Percentiles rank a stretch among this genome's conserved stretches.
Evolutionary conservation across 2,797 vertebrate genomes (phyloP).

Genomic region (Trematomus bernacchii): DNA sequence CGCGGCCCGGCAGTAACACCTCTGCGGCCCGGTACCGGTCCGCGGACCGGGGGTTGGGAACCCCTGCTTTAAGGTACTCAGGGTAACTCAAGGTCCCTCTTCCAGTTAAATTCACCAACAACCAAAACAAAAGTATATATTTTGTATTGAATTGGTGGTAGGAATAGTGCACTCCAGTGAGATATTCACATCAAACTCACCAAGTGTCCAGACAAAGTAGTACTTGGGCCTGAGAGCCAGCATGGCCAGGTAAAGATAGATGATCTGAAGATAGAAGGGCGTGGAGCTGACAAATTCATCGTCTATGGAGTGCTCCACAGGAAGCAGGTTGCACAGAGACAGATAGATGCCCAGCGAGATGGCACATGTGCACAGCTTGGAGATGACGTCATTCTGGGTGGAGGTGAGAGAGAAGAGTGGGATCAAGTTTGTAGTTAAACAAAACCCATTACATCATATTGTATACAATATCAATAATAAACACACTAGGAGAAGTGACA

Average conservation of each 20-base stretch:
- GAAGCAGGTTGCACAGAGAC: slow-evolving; percentile 89
- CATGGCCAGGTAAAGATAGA: slow-evolving; percentile 95
- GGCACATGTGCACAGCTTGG: slow-evolving; percentile 93
- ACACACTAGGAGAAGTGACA: neutral
- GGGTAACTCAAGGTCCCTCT: neutral
- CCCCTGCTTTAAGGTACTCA: neutral
- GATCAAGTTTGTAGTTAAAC: slow-evolving; percentile 1
- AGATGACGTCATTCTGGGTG: slow-evolving; percentile 89
- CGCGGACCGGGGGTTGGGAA: no score
- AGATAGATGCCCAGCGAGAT: slow-evolving; percentile 92
- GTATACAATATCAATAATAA: slow-evolving; percentile 3
- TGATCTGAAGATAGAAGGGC: slow-evolving; percentile 88
- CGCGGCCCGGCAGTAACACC: no score
- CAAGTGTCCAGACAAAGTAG: slow-evolving; percentile 98
- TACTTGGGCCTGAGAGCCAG: slow-evolving; percentile 97
- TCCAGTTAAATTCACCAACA: no score
- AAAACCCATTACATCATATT: neutral
- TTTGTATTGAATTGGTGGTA: neutral
- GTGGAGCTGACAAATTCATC: slow-evolving; percentile 88
- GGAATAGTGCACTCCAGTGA: neutral
- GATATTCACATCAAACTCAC: slow-evolving; percentile 80
- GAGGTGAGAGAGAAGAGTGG: neutral
- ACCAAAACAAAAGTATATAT: neutral
- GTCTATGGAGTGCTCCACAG: slow-evolving; percentile 91
- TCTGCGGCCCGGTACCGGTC: no score